Base-by-base conservation (phyloP, 2,888 invertebrate genomes). In the Phortica okadai region DNA sequence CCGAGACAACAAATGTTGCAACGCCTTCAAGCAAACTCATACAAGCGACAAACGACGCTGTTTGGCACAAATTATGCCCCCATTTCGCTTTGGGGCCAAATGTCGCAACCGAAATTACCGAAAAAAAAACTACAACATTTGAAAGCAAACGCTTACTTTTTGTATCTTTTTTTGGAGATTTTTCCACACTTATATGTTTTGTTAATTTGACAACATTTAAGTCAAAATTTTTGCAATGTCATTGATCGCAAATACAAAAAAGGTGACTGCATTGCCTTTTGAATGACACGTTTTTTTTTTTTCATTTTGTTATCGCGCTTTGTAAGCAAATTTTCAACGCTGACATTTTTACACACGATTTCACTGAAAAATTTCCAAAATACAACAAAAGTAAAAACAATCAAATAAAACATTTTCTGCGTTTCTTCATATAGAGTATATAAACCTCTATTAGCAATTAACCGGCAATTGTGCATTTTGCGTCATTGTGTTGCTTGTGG, bases 291-390 rank as follows among this genome's bases (percentile, higher is more conserved):
- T 11, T 50, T 1, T 5, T 5, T 50, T 50, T 50, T 50, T 50
- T 50, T 11, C 6, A 50, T 1, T 50, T 8, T 50, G 10, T 50
- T 50, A 50, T 50, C 8, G 1, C 16, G 45, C 45, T 69, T 45
- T 69, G 42, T 45, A 67, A 67, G 44, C 67, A 67, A 67, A 67
- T 67, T 75, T 75, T 70, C 21, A 66, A 64, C 70, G 58, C 66
- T 76, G 72, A 41, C 25, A 81, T 79, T 81, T 82, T 82, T 84
- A 84, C 84, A 81, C 84, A 84, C 82, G 82, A 82, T 84, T 84
- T 84, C 84, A 82, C 84, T 79, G 77, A 80, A 77, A 76, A 33
- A 5, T 33, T 33, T 33, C 33, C 33, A 33, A 33, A 33, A 33
- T 14, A n/a, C 11, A 44, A 66, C 21, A 69, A 44, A 14, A 41